Percentiles rank a stretch among this genome's conserved stretches.
Conservation (phyloP, 2,797 vertebrate genomes). For the Strix occidentalis region DNA sequence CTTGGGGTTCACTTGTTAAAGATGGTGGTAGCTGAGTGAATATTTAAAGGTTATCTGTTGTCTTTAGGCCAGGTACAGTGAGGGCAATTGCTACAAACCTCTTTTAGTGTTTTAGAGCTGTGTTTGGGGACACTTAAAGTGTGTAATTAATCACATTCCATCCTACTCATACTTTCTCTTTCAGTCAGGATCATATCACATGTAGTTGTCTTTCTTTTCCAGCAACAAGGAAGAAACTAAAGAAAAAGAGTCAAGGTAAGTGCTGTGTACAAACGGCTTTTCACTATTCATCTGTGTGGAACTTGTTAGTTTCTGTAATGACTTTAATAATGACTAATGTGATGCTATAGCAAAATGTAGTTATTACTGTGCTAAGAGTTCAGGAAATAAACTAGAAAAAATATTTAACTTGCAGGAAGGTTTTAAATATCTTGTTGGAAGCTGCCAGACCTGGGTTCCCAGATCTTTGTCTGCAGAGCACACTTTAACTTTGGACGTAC, state of each 20-base stretch:
- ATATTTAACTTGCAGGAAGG: background rate
- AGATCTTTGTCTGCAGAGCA: constrained; percentile 63
- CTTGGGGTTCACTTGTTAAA: background rate
- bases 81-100: background rate
- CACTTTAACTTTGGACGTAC: constrained; percentile 64
- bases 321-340: background rate
- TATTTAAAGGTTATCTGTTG: background rate
- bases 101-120: background rate
- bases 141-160: background rate
- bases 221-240: background rate
- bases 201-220: background rate
- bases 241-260: background rate
- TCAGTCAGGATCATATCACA: background rate
- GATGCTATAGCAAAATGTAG: background rate
- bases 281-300: background rate
- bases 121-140: background rate
- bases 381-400: constrained; percentile 41
- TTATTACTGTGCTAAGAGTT: background rate
- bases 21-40: no score
- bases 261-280: background rate
- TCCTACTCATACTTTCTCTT: background rate
- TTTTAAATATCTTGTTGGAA: constrained; percentile 44
- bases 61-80: background rate
- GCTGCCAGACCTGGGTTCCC: constrained; percentile 46
- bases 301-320: background rate